A percentile compares a stretch with the other conserved stretches of the same genome.
These are phyloP conservation scores for Diarsia rubi DNA, from an alignment of 2,888 invertebrate species.

Conservation along the genomic window DNA sequence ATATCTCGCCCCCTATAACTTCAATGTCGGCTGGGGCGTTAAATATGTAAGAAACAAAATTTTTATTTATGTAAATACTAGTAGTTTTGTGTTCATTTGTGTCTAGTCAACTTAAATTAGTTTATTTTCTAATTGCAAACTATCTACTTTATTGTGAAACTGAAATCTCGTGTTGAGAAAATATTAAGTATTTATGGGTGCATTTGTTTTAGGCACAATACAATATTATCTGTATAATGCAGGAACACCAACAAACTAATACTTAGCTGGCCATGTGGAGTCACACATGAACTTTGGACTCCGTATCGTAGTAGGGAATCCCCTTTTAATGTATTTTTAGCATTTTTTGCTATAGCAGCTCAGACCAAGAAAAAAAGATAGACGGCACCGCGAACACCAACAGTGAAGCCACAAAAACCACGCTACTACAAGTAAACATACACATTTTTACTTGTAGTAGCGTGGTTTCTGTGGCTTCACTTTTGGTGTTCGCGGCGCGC, in stretches of 20 bases:
- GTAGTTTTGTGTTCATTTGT: conserved; percentile 40
- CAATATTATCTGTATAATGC: neutral
- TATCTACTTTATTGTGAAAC: neutral
- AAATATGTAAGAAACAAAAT: neutral
- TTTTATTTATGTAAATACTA: conserved; percentile 1
- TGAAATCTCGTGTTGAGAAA: neutral
- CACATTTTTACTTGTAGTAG: too few species aligned
- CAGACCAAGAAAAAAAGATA: too few species aligned
- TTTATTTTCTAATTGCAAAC: neutral
- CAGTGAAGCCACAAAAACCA: too few species aligned
- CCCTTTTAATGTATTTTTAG: too few species aligned
- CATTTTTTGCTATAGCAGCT: too few species aligned
- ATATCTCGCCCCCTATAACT: conserved; percentile 5
- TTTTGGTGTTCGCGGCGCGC: too few species aligned
- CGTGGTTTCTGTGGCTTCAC: too few species aligned
- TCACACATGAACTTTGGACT: too few species aligned
- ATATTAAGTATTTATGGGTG: neutral
- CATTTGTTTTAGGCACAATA: neutral
- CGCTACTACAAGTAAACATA: too few species aligned
- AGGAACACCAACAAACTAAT: neutral
- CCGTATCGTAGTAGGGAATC: too few species aligned
- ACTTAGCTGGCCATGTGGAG: too few species aligned
- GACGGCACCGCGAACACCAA: too few species aligned
- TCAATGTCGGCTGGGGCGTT: neutral
- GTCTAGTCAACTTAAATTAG: conserved; percentile 33